These are phyloP conservation scores for Platichthys flesus DNA, from an alignment of 2,113 vertebrate species.

Conservation along the genomic window DNA sequence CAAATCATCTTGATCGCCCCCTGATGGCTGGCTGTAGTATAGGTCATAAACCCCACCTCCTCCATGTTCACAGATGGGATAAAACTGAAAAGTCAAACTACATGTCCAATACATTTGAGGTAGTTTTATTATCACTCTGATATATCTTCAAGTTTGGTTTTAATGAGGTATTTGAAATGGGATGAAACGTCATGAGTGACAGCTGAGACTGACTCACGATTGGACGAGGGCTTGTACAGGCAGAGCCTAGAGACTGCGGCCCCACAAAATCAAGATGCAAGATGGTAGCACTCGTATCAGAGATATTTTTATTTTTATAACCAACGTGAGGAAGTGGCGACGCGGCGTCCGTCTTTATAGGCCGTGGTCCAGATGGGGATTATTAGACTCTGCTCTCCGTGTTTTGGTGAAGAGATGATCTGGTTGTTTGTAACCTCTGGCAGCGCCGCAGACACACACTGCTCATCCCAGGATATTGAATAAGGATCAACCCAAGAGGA, in stretches of 20 bases:
- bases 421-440: slow-evolving; percentile 79
- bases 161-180: too few relatives aligned
- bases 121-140: too few relatives aligned
- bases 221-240: background rate
- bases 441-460: slow-evolving; percentile 68
- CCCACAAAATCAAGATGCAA: background rate
- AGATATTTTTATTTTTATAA: background rate
- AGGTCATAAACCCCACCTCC: too few relatives aligned
- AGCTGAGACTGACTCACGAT: too few relatives aligned
- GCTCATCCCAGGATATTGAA: slow-evolving; percentile 55
- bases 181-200: too few relatives aligned
- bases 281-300: background rate
- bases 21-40: too few relatives aligned
- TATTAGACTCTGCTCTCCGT: slow-evolving; percentile 38
- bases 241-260: background rate
- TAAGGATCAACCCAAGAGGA: slow-evolving; percentile 59
- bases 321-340: background rate
- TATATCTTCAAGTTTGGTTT: too few relatives aligned
- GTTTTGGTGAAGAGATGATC: slow-evolving; percentile 45
- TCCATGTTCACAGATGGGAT: too few relatives aligned
- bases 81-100: too few relatives aligned
- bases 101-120: too few relatives aligned
- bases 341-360: background rate
- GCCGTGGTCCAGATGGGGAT: slow-evolving; percentile 24
- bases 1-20: too few relatives aligned